Percentiles rank a stretch among this genome's conserved stretches.
Evolutionary conservation across 2,797 vertebrate genomes (phyloP).

Genomic region (Forpus xanthops): DNA sequence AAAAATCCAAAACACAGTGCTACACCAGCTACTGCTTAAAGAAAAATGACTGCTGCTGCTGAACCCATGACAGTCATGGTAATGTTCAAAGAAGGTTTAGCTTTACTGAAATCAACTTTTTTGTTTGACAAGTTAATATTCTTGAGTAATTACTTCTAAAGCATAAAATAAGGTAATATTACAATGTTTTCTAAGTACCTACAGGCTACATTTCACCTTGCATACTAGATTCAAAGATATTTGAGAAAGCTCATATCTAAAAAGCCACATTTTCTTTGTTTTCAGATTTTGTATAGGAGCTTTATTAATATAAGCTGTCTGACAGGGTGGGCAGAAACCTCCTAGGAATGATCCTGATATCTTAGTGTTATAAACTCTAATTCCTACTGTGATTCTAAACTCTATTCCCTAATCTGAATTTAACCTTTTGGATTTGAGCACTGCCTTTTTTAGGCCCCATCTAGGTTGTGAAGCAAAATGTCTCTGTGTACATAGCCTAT

Average conservation of each 20-base stretch:
- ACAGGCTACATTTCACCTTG: neutral
- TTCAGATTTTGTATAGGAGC: neutral
- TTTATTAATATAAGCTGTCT: neutral
- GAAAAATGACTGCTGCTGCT: too few species aligned
- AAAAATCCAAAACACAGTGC: too few species aligned
- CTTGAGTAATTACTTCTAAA: neutral
- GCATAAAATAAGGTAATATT: neutral
- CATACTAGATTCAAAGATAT: neutral
- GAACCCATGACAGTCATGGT: too few species aligned
- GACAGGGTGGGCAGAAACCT: neutral
- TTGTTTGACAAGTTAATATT: neutral
- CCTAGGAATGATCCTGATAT: neutral
- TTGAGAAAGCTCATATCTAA: neutral
- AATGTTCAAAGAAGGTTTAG: neutral
- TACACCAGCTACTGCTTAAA: too few species aligned
- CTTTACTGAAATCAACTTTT: neutral
- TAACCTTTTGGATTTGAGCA: neutral
- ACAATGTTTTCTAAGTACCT: neutral
- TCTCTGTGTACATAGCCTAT: neutral
- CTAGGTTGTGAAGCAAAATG: neutral
- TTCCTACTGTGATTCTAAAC: neutral
- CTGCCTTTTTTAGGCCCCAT: neutral
- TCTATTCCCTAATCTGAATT: neutral
- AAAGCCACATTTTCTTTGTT: neutral
- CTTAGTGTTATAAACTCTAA: neutral